Percentiles rank a stretch among this genome's conserved stretches.
Evolutionary conservation across 2,113 vertebrate genomes (phyloP).

Genomic region (Pundamilia nyererei): DNA sequence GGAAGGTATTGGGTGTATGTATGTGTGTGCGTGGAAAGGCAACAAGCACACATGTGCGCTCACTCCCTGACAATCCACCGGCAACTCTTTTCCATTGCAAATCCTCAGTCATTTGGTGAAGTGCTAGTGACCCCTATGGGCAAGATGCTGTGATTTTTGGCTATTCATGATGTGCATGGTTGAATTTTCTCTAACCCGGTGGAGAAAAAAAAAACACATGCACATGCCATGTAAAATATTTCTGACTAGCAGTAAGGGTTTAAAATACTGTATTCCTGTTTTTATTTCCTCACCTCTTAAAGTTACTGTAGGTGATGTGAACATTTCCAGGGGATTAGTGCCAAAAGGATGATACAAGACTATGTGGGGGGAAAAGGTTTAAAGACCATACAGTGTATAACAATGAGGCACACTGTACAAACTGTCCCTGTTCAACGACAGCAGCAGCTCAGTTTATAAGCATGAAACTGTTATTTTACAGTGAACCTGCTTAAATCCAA

Average conservation of each 20-base stretch:
- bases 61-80: constrained; percentile 22
- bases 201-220: background rate
- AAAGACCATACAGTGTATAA: background rate
- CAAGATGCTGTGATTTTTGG: constrained; percentile 60
- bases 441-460: background rate
- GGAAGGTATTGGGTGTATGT: background rate
- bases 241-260: background rate
- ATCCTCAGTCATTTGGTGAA: constrained; percentile 78
- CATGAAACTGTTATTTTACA: background rate
- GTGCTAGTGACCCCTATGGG: constrained; percentile 98
- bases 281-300: background rate
- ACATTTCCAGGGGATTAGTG: background rate
- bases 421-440: background rate
- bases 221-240: background rate
- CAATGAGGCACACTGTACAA: background rate
- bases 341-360: background rate
- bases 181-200: constrained; percentile 7
- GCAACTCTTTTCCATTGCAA: constrained; percentile 62
- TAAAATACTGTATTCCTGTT: background rate
- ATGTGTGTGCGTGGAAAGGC: background rate
- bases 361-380: background rate
- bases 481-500: background rate
- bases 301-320: background rate
- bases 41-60: background rate
- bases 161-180: constrained; percentile 40